A percentile compares a stretch with the other conserved stretches of the same genome.
Evolutionary conservation across 2,797 vertebrate genomes (phyloP).

Genomic region (Argentina silus): DNA sequence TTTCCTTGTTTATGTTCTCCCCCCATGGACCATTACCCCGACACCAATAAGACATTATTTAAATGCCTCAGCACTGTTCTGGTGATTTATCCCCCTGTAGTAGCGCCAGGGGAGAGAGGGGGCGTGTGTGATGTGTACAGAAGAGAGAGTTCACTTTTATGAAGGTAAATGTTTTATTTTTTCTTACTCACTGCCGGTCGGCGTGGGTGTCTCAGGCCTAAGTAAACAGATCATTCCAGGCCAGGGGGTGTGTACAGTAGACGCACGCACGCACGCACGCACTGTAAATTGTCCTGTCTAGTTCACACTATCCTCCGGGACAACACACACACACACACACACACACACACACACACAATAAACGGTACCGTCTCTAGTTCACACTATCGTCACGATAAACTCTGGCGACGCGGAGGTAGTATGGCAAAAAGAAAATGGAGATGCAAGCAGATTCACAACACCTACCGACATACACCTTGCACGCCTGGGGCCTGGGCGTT

Average conservation of each 20-base stretch:
- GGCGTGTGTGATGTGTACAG: conserved; percentile 1
- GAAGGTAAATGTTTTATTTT: conserved; percentile 31
- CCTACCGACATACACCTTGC: background rate
- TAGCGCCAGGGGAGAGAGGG: conserved; percentile 25
- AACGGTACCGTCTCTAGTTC: conserved; percentile 14
- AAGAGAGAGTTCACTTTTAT: background rate
- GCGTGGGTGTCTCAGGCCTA: conserved; percentile 26
- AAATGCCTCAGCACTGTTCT: conserved; percentile 37
- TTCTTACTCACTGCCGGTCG: conserved; percentile 32
- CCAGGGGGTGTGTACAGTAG: conserved; percentile 23
- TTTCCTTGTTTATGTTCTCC: conserved; percentile 8
- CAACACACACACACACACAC: conserved; percentile 22
- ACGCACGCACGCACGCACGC: conserved; percentile 6
- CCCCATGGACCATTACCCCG: conserved; percentile 29
- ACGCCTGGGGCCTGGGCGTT: conserved; percentile 12
- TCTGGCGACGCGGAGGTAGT: conserved; percentile 15
- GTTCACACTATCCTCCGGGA: no score
- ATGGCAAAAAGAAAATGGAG: background rate
- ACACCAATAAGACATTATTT: conserved; percentile 38
- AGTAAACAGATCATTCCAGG: conserved; percentile 48
- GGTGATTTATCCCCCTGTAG: conserved; percentile 35
- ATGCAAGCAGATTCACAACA: conserved; percentile 14
- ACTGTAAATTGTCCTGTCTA: background rate
- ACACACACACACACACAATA: conserved; percentile 13
- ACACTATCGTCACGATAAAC: background rate